Base-by-base conservation (phyloP, 2,888 invertebrate genomes). In the Torymus aiolomorphi region DNA sequence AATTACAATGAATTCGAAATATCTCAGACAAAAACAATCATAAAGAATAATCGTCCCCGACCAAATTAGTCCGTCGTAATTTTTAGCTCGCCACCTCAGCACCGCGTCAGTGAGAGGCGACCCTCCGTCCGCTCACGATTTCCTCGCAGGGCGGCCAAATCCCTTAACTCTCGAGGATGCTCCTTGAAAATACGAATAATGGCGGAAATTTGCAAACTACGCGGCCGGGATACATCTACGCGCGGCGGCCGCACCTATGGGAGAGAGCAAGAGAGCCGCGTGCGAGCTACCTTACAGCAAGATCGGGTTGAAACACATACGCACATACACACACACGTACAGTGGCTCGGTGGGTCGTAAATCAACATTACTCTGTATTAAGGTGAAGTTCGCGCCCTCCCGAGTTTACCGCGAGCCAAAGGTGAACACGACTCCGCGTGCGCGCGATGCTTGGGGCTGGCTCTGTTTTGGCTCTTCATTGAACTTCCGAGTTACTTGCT, bases 291-390 rank as follows among this genome's bases (percentile, higher is more conserved):
- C n/a, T n/a, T n/a, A n/a, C n/a, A n/a, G 81, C 72, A 80, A 82
- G 84, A 82, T 83, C 79, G 81, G 83, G 59, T 76, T 74, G 77
- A 83, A 82, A 83, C 82, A 82, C 74, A 86, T 59, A 52, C 81
- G 71, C 73, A 83, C 82, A 82, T 74, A 86, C 59, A 52, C 81
- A 73, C 73, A 80, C 83, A 78, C 84, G 85, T 84, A 86, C 0
- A 31, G 82, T 85, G 86, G 85, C 87, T 81, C 63, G 73, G 42
- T 52, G 82, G 81, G 76, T 76, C 84, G 86, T 90, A 88, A 90
- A 89, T 90, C 90, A 89, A 88, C 89, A 90, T 90, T 90, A 90
- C 88, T 88, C 88, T 88, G 89, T 88, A 89, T 90, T 90, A 89
- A 88, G 86, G 87, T 85, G 85, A 87, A 88, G 88, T 89, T 89